phyloP scores from a whole-genome alignment of 2,113 vertebrate genomes.

The Baryphthengus martii region DNA sequence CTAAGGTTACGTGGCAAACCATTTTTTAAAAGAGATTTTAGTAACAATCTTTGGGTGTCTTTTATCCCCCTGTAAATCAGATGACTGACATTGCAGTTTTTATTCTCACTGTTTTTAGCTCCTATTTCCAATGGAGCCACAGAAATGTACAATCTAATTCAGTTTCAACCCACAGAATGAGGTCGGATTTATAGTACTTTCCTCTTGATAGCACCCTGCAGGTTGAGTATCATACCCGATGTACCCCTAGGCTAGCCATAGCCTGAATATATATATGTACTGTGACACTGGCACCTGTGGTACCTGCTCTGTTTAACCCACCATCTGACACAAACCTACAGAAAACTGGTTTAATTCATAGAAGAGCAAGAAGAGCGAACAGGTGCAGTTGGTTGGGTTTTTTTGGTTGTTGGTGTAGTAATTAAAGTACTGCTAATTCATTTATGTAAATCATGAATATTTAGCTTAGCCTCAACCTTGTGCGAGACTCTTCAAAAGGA shows the following conservation, averaged over 20 bases:
- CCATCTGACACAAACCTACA: not conserved
- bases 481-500: not conserved
- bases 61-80: not conserved
- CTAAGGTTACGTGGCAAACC: not conserved
- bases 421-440: not conserved
- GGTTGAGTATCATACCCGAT: fast-evolving
- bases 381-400: not conserved
- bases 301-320: not conserved
- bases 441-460: not conserved
- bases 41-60: not conserved
- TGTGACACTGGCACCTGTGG: not conserved
- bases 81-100: not conserved
- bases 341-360: not conserved
- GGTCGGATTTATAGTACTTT: not conserved
- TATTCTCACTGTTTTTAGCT: not conserved
- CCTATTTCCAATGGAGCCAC: not conserved
- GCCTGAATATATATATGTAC: not conserved
- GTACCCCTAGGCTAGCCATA: fast-evolving
- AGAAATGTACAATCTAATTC: not conserved
- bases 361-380: not conserved
- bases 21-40: not conserved
- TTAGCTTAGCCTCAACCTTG: not conserved
- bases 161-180: not conserved
- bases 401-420: not conserved
- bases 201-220: not conserved